Conservation (phyloP, 2,888 invertebrate genomes). For the Drosophila demipolita region DNA sequence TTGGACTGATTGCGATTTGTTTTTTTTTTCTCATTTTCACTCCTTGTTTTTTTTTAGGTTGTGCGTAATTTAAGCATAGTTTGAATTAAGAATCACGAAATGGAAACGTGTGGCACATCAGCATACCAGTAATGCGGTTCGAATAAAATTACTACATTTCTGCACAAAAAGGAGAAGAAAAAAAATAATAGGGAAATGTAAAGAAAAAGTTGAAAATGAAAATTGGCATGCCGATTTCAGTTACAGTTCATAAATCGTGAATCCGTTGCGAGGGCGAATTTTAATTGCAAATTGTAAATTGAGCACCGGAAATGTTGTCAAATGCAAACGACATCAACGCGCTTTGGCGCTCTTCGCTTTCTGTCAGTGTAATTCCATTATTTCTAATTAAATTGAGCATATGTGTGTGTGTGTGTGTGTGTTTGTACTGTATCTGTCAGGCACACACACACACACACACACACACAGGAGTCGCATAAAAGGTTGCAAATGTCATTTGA, state of each 20-base stretch:
- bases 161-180: not conserved
- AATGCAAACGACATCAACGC: conserved; percentile 31
- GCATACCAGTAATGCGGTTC: conserved; percentile 3
- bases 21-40: conserved; percentile 9
- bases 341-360: not conserved
- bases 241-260: conserved; percentile 36
- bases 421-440: conserved; percentile 21
- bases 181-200: not conserved
- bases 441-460: conserved; percentile 19
- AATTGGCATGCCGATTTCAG: conserved; percentile 19
- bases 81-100: conserved; percentile 14
- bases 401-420: conserved; percentile 1
- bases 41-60: not conserved
- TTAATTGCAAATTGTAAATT: conserved; percentile 43
- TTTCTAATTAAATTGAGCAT: conserved; percentile 56
- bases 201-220: not conserved
- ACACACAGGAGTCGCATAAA: conserved; percentile 16
- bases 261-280: conserved; percentile 28
- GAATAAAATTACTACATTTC: not conserved
- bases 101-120: conserved; percentile 15
- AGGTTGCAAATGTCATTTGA: conserved; percentile 51
- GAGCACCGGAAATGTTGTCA: conserved; percentile 25
- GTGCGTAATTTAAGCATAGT: conserved; percentile 8
- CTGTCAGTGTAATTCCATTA: conserved; percentile 41
- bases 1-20: conserved; percentile 11